These are phyloP conservation scores for Caenorhabditis virilis DNA, from an alignment of 2,888 invertebrate genomes.

Conservation along the genomic window DNA sequence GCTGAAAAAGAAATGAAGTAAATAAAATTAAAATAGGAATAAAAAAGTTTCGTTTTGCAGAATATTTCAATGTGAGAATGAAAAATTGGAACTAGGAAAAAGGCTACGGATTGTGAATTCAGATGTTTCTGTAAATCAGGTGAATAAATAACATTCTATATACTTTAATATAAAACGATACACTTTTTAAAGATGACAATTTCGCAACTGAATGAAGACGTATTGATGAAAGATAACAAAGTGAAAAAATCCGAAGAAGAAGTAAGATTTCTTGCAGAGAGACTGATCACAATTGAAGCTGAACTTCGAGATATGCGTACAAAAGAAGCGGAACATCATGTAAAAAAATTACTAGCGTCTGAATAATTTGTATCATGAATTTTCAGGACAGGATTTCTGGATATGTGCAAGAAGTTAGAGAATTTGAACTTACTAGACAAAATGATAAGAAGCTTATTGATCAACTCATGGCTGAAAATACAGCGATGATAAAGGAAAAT, in stretches of 20 bases:
- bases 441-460: conserved; percentile 34
- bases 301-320: conserved; percentile 8
- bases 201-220: conserved; percentile 20
- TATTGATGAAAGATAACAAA: conserved; percentile 13
- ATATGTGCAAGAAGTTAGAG: conserved; percentile 15
- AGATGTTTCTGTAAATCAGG: conserved; percentile 31
- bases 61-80: conserved; percentile 30
- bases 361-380: not conserved
- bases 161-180: not conserved
- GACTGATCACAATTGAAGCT: conserved; percentile 8
- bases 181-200: conserved; percentile 14
- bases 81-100: conserved; percentile 27
- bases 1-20: conserved; percentile 50
- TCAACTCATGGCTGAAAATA: conserved; percentile 38
- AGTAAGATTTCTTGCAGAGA: conserved; percentile 8
- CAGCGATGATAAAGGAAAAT: conserved; percentile 42
- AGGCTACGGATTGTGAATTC: conserved; percentile 16
- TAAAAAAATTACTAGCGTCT: not conserved
- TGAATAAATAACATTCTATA: not conserved
- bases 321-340: conserved; percentile 17
- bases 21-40: not conserved
- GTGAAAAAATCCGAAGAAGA: conserved; percentile 17
- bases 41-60: not conserved
- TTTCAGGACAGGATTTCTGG: conserved; percentile 16
- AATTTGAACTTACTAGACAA: conserved; percentile 22